A percentile compares a stretch with the other conserved stretches of the same genome.
These are phyloP conservation scores for Monopis laevigella DNA, from an alignment of 2,888 invertebrate genomes.

Conservation along the genomic window DNA sequence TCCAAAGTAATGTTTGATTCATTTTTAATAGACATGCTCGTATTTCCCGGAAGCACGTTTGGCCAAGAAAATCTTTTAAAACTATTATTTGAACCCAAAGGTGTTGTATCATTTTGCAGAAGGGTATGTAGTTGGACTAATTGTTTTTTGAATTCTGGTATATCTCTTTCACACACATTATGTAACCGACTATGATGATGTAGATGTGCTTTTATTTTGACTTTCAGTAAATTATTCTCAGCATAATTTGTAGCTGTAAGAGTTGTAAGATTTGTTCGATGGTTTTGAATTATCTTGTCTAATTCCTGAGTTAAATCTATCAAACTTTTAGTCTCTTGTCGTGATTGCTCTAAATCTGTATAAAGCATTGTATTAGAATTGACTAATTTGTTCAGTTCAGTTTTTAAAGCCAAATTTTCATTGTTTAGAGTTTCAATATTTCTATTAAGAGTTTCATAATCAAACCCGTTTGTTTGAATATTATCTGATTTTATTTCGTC, in stretches of 20 bases:
- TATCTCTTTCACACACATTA: slow-evolving; percentile 49
- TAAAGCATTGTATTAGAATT: slow-evolving; percentile 23
- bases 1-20: slow-evolving; percentile 42
- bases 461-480: neutral
- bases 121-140: slow-evolving; percentile 37
- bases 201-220: slow-evolving; percentile 46
- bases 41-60: slow-evolving; percentile 38
- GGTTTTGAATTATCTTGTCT: slow-evolving; percentile 46
- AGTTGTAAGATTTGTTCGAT: slow-evolving; percentile 49
- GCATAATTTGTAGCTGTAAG: slow-evolving; percentile 53
- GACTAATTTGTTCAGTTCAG: neutral
- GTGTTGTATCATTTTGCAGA: slow-evolving; percentile 29
- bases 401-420: slow-evolving; percentile 22
- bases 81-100: slow-evolving; percentile 20
- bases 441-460: slow-evolving; percentile 24
- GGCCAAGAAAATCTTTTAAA: slow-evolving; percentile 44
- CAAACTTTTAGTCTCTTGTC: slow-evolving; percentile 37
- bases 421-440: slow-evolving; percentile 28
- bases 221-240: slow-evolving; percentile 48
- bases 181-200: slow-evolving; percentile 47
- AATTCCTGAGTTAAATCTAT: slow-evolving; percentile 38
- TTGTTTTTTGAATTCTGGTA: slow-evolving; percentile 45
- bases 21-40: slow-evolving; percentile 34
- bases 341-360: slow-evolving; percentile 36
- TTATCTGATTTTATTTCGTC: too few species aligned